A percentile compares a stretch with the other conserved stretches of the same genome.
phyloP scores from a whole-genome alignment of 2,797 vertebrate species.

The Jordanella pulchra region DNA sequence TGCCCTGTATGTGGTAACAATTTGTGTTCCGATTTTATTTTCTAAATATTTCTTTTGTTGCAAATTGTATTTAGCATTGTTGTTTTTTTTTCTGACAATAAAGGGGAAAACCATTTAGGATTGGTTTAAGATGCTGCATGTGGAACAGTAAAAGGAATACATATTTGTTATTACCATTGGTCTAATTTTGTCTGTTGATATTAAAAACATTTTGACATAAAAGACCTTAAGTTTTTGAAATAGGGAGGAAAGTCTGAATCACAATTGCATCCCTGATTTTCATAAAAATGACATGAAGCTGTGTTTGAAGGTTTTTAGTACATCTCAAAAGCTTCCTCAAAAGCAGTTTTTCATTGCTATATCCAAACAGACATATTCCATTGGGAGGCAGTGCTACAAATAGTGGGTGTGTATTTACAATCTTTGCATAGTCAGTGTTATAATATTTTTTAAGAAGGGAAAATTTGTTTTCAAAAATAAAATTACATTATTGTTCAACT shows the following conservation, averaged over 20 bases:
- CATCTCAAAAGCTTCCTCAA: background rate
- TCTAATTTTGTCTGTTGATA: too few species aligned
- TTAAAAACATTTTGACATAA: too few species aligned
- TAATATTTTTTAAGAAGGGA: too few species aligned
- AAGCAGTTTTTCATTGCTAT: background rate
- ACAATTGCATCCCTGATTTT: background rate
- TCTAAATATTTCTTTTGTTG: background rate
- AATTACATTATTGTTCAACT: too few species aligned
- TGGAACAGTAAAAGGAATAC: background rate
- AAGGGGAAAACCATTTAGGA: background rate
- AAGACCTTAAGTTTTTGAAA: background rate
- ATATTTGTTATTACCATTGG: background rate
- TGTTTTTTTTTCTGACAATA: background rate
- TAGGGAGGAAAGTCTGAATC: background rate
- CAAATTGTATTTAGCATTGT: background rate
- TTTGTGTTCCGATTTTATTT: background rate
- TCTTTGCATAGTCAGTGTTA: background rate
- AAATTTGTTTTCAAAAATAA: too few species aligned
- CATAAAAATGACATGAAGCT: background rate
- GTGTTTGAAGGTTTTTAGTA: background rate
- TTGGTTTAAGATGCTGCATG: background rate
- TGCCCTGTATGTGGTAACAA: constrained; percentile 6
- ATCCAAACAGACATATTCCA: background rate
- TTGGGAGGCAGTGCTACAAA: background rate
- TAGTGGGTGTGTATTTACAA: background rate